Evolutionary conservation across 2,888 invertebrate species (phyloP), one percentile per base, ranked within the genome.

Genomic region (Lingula anatina): DNA sequence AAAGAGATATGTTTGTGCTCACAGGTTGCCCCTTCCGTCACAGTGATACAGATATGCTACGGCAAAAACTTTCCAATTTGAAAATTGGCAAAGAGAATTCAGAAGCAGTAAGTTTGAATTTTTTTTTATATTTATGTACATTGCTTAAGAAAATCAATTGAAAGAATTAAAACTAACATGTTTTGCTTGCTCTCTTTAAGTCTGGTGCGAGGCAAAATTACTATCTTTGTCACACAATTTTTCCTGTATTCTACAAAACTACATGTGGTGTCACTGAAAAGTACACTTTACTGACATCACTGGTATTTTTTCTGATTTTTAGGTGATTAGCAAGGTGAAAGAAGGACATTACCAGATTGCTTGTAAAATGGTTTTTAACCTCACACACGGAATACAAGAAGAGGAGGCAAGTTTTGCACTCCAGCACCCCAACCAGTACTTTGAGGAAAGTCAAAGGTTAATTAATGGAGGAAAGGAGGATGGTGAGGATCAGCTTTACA

Each of bases 401-500:
- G 54, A 57, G 27, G 59, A 56, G 15, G 59, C 61, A 47, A 54
- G 50, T 20, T 51, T 63, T 5, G 26, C 41, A 25, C n/a, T 48
- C n/a, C 62, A 67, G 18, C 95, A 96, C 79, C 96, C 96, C 0
- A 95, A 95, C 79, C 88, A 88, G 59, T 96, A 88, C 77, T 95
- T 89, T 76, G 85, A 87, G 64, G 89, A 90, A 68, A 90, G 88
- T 66, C 83, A 84, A 61, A 83, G 82, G 59, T 1, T 26, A 48
- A n/a, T n/a, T n/a, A n/a, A n/a, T n/a, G n/a, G n/a, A n/a, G n/a
- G n/a, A n/a, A n/a, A n/a, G n/a, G n/a, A n/a, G n/a, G n/a, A n/a
- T n/a, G n/a, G n/a, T n/a, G n/a, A n/a, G n/a, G n/a, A n/a, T n/a
- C n/a, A n/a, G n/a, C n/a, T n/a, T n/a, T n/a, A n/a, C n/a, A n/a